Evolutionary conservation across 2,888 invertebrate genomes (phyloP), one percentile per base, ranked within the genome.

Genomic region (Morinoia aosen): DNA sequence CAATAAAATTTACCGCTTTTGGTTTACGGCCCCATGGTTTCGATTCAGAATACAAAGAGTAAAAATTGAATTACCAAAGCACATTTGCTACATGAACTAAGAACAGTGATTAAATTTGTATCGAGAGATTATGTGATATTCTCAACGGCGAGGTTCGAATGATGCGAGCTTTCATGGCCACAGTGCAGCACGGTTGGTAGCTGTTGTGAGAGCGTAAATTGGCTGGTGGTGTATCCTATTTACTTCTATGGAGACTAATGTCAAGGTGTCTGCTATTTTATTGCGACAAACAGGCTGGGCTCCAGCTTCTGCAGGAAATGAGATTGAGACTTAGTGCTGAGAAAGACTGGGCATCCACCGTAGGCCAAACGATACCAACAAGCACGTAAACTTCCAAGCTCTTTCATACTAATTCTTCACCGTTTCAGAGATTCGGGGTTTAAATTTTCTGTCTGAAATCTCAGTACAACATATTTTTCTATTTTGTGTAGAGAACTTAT

Each of bases 211-310:
- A 57, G 57, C 33, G 56, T 19, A 91, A 91, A 91, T 91, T 91
- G 91, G 48, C 12, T 91, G 91, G 91, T 57, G 91, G 91, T 91
- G 91, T 91, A 57, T 48, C 57, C 91, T 91, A 91, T 91, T 91
- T 91, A 91, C 91, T 91, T 48, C 91, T 91, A 91, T 91, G 91
- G 91, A 91, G 91, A 91, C 91, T 91, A 91, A 91, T 91, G 91
- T 91, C 57, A 91, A 91, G 91, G 91, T 91, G 91, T 91, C 91
- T 25, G 33, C 91, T 91, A 91, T 91, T 91, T 91, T 91, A 91
- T 91, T 56, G 91, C 91, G 57, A 91, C 91, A 91, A 91, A 91
- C 91, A 91, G 91, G 91, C 91, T 33, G 10, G 33, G 91, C 57
- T 91, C 14, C 91, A 57, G 91, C 91, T 91, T 33, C 57, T 40